Evolutionary conservation across 1,140 invertebrate genomes (phyloP).

Genomic region (Drosophila murphyi): DNA sequence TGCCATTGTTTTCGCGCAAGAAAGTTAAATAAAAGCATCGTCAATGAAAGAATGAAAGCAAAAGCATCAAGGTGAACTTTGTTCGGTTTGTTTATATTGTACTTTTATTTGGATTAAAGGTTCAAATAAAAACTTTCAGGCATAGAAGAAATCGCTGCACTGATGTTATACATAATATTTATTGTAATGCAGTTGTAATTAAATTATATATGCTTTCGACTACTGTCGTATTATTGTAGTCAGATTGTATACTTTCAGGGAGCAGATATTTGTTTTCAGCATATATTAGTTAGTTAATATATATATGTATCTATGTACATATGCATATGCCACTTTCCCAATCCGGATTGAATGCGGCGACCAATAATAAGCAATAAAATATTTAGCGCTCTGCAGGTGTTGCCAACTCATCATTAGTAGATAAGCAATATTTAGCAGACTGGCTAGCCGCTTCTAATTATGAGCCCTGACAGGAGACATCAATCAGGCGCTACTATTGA

Average conservation of each 20-base stretch:
- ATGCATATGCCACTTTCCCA: not conserved
- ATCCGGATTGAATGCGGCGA: not conserved
- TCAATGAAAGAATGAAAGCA: not conserved
- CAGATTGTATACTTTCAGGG: too few relatives aligned
- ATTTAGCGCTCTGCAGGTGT: not conserved
- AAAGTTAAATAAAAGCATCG: not conserved
- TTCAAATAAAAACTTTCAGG: too few relatives aligned
- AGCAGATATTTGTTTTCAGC: too few relatives aligned
- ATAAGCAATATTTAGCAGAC: slow-evolving; percentile 6
- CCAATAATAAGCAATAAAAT: not conserved
- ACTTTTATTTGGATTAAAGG: not conserved
- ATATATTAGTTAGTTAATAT: too few relatives aligned
- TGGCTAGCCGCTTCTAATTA: slow-evolving; percentile 17
- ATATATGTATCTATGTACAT: too few relatives aligned
- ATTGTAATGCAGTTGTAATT: too few relatives aligned
- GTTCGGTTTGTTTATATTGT: not conserved
- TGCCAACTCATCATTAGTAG: not conserved
- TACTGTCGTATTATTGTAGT: too few relatives aligned
- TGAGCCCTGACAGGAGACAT: slow-evolving; percentile 26
- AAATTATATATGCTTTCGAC: too few relatives aligned
- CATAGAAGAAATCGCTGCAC: not conserved
- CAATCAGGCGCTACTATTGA: slow-evolving; percentile 25
- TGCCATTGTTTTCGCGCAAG: slow-evolving; percentile 30
- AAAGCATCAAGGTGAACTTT: not conserved
- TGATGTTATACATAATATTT: too few relatives aligned